Base-by-base conservation (phyloP, 2,888 invertebrate genomes). In the Parochlus steinenii region DNA sequence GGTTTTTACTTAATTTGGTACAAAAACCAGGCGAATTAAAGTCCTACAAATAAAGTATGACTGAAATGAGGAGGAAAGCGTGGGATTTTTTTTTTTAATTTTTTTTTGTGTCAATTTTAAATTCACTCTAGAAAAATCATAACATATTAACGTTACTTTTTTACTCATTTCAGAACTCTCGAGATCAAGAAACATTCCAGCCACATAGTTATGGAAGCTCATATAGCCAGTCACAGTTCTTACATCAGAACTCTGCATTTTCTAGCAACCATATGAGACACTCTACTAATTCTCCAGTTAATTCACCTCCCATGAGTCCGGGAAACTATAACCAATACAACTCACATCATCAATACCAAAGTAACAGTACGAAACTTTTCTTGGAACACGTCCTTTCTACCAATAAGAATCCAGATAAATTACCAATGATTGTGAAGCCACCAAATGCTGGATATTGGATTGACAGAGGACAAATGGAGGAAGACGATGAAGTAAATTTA, bases 401-500 rank as follows among this genome's bases (percentile, higher is more conserved):
- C 6, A 22, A 22, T 6, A 27, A 23, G 16, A 20, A 27, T 14
- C 20, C 20, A 11, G 34, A 34, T n/a, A 34, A 34, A n/a, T 25
- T 34, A 28, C 89, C 92, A 24, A 77, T 89, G 72, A 82, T 95
- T 47, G 78, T 87, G 42, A 67, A 79, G 49, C 90, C 90, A 2
- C 67, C 74, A 3, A 67, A 66, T 40, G 90, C 92, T 18, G 87
- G 90, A 15, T 97, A 93, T 61, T 95, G 95, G 92, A 69, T 89
- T 44, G 95, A 95, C 55, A 87, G 89, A 17, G 34, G 34, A 20
- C 34, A 22, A 20, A 34, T 34, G 27, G 34, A 34, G 8, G 27
- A 34, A 6, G 28, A 34, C 5, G 28, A 34, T 27, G 34, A 34
- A 15, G 20, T 22, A 16, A 28, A 28, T 16, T 4, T 12, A 12